Conservation (phyloP, 2,113 vertebrate species). For the Ceyx melanurus region DNA sequence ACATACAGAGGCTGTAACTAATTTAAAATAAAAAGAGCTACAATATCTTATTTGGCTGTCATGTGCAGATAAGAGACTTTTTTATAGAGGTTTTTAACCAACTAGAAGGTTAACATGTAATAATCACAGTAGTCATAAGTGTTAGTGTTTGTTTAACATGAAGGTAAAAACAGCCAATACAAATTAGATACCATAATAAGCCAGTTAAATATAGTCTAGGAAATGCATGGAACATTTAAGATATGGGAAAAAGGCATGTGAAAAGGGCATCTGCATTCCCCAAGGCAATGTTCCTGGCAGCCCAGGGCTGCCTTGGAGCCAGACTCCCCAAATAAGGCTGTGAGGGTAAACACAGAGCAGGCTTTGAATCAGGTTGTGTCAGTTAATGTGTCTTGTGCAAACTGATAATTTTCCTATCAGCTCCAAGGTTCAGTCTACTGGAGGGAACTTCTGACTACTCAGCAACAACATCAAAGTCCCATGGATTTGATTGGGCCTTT, state of each 20-base stretch:
- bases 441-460: neutral
- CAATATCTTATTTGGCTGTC: neutral
- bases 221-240: neutral
- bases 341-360: neutral
- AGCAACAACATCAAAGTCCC: neutral
- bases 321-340: conserved; percentile 33
- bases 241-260: conserved; percentile 35
- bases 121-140: neutral
- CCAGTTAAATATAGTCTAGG: conserved; percentile 43
- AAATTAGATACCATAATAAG: neutral
- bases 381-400: neutral
- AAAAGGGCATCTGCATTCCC: conserved; percentile 13
- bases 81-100: neutral
- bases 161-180: neutral
- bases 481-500: neutral
- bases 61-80: neutral
- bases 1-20: neutral
- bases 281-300: conserved; percentile 26
- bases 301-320: neutral
- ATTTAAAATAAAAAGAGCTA: neutral
- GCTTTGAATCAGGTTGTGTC: neutral
- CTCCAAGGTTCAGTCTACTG: neutral
- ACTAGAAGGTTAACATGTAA: neutral
- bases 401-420: neutral
- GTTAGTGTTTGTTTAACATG: neutral